Evolutionary conservation across 2,113 vertebrate species (phyloP).

Genomic region (Petrocephalus microphthalmus): DNA sequence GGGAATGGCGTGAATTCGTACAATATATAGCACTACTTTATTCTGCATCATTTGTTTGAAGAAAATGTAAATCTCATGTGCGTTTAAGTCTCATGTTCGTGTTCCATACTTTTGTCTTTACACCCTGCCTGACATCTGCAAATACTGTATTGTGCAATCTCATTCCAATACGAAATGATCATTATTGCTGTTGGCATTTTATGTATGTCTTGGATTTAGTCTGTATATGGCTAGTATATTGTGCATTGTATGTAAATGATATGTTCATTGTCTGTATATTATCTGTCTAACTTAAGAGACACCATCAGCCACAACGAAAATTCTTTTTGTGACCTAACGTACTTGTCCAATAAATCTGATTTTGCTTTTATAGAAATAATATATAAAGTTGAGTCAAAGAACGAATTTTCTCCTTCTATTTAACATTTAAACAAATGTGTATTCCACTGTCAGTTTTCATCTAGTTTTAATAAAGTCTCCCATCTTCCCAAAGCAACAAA

Average conservation of each 20-base stretch:
- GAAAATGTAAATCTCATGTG: background rate
- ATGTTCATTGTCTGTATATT: background rate
- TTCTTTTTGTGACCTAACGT: background rate
- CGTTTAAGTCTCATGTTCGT: background rate
- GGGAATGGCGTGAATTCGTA: background rate
- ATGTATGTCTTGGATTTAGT: background rate
- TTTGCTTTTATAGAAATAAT: background rate
- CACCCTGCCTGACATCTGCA: background rate
- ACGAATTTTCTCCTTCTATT: background rate
- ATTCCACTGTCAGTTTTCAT: background rate
- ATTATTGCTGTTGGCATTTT: background rate
- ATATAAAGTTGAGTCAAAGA: background rate
- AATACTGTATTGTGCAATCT: background rate
- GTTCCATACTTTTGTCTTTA: background rate
- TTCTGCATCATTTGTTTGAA: background rate
- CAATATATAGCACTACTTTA: background rate
- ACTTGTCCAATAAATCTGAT: background rate
- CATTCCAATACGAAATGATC: background rate
- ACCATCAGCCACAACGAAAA: background rate
- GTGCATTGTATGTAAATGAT: background rate
- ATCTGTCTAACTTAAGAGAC: background rate
- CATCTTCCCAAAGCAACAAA: background rate
- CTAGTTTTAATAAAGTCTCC: background rate
- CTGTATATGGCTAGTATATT: background rate
- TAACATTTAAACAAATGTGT: background rate